Evolutionary conservation across 2,888 invertebrate genomes (phyloP), one percentile per base, ranked within the genome.

Genomic region (Cantharis lateralis): DNA sequence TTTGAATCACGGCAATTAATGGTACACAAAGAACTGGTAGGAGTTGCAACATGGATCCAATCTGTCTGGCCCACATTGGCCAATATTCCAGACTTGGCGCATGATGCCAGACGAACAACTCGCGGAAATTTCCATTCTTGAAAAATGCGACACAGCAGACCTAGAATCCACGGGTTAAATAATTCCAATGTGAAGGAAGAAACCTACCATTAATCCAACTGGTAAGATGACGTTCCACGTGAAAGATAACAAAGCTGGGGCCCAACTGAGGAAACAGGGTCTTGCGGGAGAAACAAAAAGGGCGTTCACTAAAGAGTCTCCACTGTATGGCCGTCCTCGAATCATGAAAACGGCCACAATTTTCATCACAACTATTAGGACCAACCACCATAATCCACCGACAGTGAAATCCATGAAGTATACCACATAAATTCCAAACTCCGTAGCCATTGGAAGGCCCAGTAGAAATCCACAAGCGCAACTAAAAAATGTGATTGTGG

Each of bases 191-290:
- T 24, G 61, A 13, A 74, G 32, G 9, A 16, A 66, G 18, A 11
- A 70, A 63, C 15, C 68, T 84, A 96, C 95, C 89, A 96, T 93
- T 71, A 96, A 89, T 9, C 94, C 91, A 72, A 96, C 94, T 0
- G 97, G 96, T 83, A 96, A 88, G 72, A 96, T 90, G 2, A 97
- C 95, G 84, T 95, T 97, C 97, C 97, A 97, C 0, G 94, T 93
- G 85, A 97, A 95, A 4, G 95, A 94, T 18, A 95, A 87, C 78
- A 96, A 88, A 10, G 94, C 93, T 5, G 93, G 93, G 10, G 92
- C 91, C 90, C 90, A 93, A 78, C 85, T 91, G 83, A 87, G 89
- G 77, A 89, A 85, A 16, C 88, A 88, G 0, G 89, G 85, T 15
- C 86, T 84, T 82, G 87, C 89, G 75, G 89, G 86, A n/a, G 91